Evolutionary conservation across 2,113 vertebrate genomes (phyloP).

Genomic region (Marcusenius ussheri): DNA sequence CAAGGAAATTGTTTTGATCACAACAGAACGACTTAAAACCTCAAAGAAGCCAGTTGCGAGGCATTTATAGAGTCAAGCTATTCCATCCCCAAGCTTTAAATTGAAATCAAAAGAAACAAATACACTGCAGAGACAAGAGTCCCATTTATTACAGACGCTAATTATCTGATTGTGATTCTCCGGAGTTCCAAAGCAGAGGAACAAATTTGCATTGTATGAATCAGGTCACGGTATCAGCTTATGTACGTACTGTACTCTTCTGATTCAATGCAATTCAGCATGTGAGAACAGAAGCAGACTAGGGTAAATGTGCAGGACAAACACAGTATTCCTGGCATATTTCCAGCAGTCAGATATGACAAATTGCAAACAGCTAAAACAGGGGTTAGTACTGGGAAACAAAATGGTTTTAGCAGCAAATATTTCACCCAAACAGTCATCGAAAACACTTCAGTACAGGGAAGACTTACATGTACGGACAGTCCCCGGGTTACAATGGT

Average conservation of each 20-base stretch:
- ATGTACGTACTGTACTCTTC: neutral
- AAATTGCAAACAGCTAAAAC: neutral
- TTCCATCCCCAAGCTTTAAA: neutral
- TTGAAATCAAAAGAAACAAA: neutral
- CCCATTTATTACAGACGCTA: neutral
- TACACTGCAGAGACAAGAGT: neutral
- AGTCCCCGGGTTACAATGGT: too few species aligned
- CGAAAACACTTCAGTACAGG: neutral
- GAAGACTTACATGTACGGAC: neutral
- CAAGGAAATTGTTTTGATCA: neutral
- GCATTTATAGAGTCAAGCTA: neutral
- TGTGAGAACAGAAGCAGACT: neutral
- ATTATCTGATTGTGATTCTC: conserved; percentile 1
- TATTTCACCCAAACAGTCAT: neutral
- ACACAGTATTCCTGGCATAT: neutral
- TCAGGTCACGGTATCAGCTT: neutral
- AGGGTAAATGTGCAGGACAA: neutral
- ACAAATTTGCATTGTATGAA: neutral
- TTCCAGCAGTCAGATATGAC: neutral
- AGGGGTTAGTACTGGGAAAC: neutral
- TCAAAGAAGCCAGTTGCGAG: neutral
- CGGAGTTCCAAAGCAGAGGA: neutral
- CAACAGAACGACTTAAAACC: neutral
- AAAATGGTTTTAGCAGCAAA: neutral
- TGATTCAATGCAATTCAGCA: neutral